Conservation (phyloP, 2,888 invertebrate genomes). For the Yponomeuta malinellus region DNA sequence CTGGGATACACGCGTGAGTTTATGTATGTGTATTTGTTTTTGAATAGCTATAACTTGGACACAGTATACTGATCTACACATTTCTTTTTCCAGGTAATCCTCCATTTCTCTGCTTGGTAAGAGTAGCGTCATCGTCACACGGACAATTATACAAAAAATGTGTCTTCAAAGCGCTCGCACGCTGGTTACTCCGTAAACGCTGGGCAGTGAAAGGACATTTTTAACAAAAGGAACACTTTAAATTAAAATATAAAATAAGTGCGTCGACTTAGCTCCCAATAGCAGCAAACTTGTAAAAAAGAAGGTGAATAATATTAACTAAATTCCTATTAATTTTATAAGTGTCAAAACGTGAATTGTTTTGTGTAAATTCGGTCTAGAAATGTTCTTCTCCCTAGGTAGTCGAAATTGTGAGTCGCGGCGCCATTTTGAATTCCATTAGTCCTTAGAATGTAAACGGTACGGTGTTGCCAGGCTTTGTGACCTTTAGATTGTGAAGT, state of each 20-base stretch:
- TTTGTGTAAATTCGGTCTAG: slow-evolving; percentile 7
- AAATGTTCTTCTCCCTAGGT: slow-evolving; percentile 2
- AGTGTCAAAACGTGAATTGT: slow-evolving; percentile 1
- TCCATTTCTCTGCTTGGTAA: slow-evolving; percentile 34
- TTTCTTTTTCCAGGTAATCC: slow-evolving; percentile 34
- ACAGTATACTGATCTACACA: too few species aligned
- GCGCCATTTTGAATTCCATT: slow-evolving; percentile 3
- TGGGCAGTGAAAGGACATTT: slow-evolving; percentile 23
- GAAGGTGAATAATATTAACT: neutral
- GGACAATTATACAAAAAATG: slow-evolving; percentile 27
- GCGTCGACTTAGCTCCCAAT: neutral
- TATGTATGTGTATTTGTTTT: too few species aligned
- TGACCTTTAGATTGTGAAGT: neutral
- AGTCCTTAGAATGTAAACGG: neutral
- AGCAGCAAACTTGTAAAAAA: neutral
- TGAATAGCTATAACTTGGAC: too few species aligned
- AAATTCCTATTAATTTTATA: slow-evolving; percentile 58
- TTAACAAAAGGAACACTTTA: neutral
- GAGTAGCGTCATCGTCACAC: slow-evolving; percentile 17
- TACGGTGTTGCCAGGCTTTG: slow-evolving; percentile 8
- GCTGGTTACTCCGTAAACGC: neutral
- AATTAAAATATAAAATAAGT: neutral
- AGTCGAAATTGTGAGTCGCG: neutral
- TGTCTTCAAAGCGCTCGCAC: neutral
- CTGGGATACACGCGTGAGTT: too few species aligned